Conservation (phyloP, 2,888 invertebrate genomes). For the Phymatocera aterrima region DNA sequence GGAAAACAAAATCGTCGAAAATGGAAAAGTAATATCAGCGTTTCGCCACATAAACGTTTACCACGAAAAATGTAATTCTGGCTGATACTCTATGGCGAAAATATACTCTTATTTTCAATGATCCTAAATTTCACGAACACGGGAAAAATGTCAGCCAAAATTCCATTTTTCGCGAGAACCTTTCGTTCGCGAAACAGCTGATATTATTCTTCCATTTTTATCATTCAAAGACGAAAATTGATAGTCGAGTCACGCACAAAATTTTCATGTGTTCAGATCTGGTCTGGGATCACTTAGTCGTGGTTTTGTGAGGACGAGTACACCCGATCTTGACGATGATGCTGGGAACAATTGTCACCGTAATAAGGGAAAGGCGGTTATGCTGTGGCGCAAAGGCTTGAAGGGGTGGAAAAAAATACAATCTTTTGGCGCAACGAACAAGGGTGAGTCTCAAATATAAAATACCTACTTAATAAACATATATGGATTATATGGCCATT, state of each 20-base stretch:
- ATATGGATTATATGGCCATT: not conserved
- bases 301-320: conserved; percentile 62
- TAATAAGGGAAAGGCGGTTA: conserved; percentile 70
- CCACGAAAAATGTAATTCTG: too few species aligned
- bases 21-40: too few species aligned
- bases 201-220: too few species aligned
- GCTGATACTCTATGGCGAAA: too few species aligned
- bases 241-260: too few species aligned
- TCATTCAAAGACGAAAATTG: too few species aligned
- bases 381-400: conserved; percentile 74
- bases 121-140: too few species aligned
- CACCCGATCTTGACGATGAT: conserved; percentile 56
- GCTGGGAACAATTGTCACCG: conserved; percentile 59
- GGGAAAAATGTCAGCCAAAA: not conserved
- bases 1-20: too few species aligned
- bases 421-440: conserved; percentile 80
- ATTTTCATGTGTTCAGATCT: conserved; percentile 58
- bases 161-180: too few species aligned
- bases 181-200: too few species aligned
- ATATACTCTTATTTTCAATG: too few species aligned
- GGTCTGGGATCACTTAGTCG: conserved; percentile 69
- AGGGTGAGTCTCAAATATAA: conserved; percentile 77
- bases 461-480: not conserved
- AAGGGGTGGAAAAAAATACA: conserved; percentile 89
- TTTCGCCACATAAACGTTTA: too few species aligned